Conservation (phyloP, 2,797 vertebrate species). For the Loriculus beryllinus region DNA sequence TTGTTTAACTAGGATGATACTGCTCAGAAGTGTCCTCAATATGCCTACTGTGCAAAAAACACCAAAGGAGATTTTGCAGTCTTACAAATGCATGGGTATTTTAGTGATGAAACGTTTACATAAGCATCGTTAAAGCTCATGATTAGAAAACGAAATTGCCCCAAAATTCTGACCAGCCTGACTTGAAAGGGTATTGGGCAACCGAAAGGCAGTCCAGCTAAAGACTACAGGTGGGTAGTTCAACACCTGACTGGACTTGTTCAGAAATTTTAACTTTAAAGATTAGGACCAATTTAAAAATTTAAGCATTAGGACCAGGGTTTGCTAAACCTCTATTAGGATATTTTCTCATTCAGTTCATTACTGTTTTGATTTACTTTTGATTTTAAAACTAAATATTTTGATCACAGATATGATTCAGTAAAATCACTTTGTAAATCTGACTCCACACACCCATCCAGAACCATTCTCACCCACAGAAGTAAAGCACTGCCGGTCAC, state of each 20-base stretch:
- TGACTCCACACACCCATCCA: neutral
- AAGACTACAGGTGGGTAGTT: neutral
- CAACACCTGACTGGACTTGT: neutral
- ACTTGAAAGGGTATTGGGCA: neutral
- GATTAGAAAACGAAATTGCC: neutral
- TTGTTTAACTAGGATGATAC: constrained; percentile 60
- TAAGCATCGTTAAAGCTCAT: neutral
- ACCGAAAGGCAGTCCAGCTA: neutral
- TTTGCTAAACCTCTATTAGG: neutral
- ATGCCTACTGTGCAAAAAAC: constrained; percentile 45
- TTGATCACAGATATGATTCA: neutral
- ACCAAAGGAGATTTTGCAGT: neutral
- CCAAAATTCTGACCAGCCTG: neutral
- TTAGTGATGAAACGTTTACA: neutral
- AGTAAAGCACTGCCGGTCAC: neutral
- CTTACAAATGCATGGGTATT: neutral
- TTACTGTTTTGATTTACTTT: neutral
- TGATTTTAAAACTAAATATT: neutral
- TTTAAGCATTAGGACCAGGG: neutral
- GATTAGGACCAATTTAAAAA: too few relatives aligned
- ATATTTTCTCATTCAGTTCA: neutral
- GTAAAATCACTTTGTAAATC: neutral
- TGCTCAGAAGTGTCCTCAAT: constrained; percentile 15
- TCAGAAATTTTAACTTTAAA: neutral
- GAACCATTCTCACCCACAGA: neutral